Evolutionary conservation across 2,113 vertebrate species (phyloP).

Genomic region (Crypturellus undulatus): DNA sequence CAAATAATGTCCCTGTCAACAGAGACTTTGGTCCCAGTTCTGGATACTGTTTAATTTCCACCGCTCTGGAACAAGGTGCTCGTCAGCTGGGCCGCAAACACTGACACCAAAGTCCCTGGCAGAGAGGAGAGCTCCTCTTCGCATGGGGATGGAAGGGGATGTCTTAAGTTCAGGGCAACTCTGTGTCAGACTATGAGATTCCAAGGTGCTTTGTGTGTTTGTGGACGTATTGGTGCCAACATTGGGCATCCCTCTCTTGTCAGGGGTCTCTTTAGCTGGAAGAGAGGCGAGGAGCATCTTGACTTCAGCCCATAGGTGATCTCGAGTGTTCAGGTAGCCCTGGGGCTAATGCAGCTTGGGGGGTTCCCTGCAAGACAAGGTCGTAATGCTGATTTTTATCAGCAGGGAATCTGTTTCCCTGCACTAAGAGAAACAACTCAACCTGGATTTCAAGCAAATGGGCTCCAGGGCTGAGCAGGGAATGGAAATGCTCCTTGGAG

Average conservation of each 20-base stretch:
- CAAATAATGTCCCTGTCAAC: conserved; percentile 25
- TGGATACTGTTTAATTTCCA: conserved; percentile 33
- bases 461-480: neutral
- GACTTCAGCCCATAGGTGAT: neutral
- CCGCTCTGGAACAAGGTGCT: neutral
- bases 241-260: neutral
- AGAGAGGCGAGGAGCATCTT: neutral
- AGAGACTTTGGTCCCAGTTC: conserved; percentile 30
- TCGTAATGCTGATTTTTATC: neutral
- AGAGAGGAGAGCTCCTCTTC: neutral
- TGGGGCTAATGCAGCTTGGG: neutral
- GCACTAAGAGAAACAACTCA: neutral
- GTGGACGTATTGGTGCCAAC: neutral
- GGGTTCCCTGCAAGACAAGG: neutral
- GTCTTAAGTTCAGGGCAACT: neutral
- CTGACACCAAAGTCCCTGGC: neutral
- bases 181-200: neutral
- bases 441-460: neutral
- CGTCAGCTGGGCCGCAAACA: neutral
- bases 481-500: neutral
- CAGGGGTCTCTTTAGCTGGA: neutral
- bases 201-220: neutral
- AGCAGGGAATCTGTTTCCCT: neutral
- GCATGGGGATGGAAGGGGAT: accelerated
- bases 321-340: neutral